phyloP scores from a whole-genome alignment of 2,888 invertebrate genomes.

The Achlya flavicornis region DNA sequence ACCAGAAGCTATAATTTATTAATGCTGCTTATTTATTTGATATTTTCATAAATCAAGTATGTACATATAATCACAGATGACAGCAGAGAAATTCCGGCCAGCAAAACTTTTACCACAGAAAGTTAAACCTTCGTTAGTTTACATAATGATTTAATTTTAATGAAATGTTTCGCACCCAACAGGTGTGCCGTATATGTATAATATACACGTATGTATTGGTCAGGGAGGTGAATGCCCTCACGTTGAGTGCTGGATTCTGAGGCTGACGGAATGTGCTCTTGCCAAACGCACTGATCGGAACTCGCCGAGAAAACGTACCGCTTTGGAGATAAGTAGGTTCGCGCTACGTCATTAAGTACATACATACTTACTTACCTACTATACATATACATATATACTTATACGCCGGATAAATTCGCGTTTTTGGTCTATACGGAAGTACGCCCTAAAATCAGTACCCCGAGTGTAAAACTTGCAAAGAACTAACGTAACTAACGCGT shows the following conservation, averaged over 20 bases:
- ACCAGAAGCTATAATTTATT: too few relatives aligned
- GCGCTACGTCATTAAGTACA: conserved; percentile 29
- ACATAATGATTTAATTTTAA: conserved; percentile 25
- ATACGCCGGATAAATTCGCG: neutral
- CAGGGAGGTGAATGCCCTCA: conserved; percentile 68
- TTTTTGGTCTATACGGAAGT: neutral
- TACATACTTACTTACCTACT: too few relatives aligned
- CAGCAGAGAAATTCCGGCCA: neutral
- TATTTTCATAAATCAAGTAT: too few relatives aligned
- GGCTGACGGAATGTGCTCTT: conserved; percentile 71
- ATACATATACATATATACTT: conserved; percentile 18
- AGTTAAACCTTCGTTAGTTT: conserved; percentile 14
- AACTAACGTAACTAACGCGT: too few relatives aligned
- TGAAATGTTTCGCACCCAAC: conserved; percentile 27
- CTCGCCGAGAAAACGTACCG: conserved; percentile 62
- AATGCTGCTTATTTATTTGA: too few relatives aligned
- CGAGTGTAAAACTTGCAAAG: too few relatives aligned
- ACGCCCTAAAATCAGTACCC: neutral
- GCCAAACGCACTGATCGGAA: conserved; percentile 79
- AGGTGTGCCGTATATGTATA: conserved; percentile 27
- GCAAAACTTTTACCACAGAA: conserved; percentile 10
- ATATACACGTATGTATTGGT: conserved; percentile 39
- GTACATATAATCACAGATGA: neutral
- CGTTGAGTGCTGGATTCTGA: conserved; percentile 60
- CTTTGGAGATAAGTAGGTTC: conserved; percentile 58